Percentiles rank a stretch among this genome's conserved stretches.
These are phyloP conservation scores for Catagonus wagneri DNA, from an alignment of 2,113 vertebrate species.

Conservation along the genomic window DNA sequence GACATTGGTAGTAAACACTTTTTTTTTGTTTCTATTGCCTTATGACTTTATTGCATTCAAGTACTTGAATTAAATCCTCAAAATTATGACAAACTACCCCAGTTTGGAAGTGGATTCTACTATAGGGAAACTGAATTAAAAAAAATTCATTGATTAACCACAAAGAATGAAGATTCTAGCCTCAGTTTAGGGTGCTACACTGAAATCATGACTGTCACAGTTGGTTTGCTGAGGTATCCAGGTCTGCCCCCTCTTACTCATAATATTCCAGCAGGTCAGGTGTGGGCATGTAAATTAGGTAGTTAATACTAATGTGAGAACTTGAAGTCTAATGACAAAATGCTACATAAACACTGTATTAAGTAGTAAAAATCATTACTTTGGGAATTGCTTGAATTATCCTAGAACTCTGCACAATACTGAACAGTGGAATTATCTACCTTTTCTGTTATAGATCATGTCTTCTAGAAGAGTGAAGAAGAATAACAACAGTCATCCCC, in stretches of 20 bases:
- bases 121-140: background rate
- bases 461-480: background rate
- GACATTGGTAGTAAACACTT: background rate
- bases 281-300: background rate
- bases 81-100: background rate
- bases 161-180: background rate
- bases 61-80: conserved; percentile 22
- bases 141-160: background rate
- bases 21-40: background rate
- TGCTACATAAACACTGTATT: background rate
- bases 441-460: background rate
- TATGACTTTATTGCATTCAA: background rate
- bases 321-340: background rate
- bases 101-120: conserved; percentile 9
- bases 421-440: background rate
- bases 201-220: too few relatives aligned
- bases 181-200: background rate
- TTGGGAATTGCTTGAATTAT: background rate
- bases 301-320: background rate
- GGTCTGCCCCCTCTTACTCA: background rate
- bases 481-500: background rate
- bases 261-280: background rate
- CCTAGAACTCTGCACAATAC: background rate
- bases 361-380: background rate
- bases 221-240: background rate